Conservation (phyloP, 2,797 vertebrate genomes). For the Novumbra hubbsi region DNA sequence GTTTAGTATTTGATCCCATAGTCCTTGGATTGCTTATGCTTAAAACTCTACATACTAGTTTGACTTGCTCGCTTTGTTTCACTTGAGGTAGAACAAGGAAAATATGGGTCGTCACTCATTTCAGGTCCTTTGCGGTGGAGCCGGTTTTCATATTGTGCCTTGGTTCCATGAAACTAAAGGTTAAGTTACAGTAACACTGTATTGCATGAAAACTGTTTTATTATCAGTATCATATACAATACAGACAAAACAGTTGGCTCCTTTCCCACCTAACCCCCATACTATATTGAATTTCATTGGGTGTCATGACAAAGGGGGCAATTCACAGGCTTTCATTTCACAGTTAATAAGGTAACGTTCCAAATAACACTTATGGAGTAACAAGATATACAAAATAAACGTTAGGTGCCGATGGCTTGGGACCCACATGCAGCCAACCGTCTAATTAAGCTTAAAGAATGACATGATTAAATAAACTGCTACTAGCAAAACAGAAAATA, state of each 20-base stretch:
- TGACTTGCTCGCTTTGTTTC: too few species aligned
- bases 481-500: not conserved
- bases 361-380: not conserved
- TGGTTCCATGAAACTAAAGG: not conserved
- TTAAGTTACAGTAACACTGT: not conserved
- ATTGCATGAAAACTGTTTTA: not conserved
- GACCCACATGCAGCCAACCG: not conserved
- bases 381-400: not conserved
- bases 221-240: not conserved
- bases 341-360: not conserved
- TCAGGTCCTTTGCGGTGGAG: too few species aligned
- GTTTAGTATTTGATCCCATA: too few species aligned
- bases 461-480: not conserved
- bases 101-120: too few species aligned
- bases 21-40: too few species aligned
- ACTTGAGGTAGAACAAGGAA: too few species aligned
- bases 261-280: not conserved
- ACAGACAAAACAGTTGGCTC: not conserved
- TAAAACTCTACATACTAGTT: too few species aligned
- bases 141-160: not conserved
- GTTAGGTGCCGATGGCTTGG: not conserved
- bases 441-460: not conserved
- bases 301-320: not conserved
- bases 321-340: not conserved
- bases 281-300: not conserved